Conservation (phyloP, 1,140 invertebrate species). For the Leptinotarsa texana region DNA sequence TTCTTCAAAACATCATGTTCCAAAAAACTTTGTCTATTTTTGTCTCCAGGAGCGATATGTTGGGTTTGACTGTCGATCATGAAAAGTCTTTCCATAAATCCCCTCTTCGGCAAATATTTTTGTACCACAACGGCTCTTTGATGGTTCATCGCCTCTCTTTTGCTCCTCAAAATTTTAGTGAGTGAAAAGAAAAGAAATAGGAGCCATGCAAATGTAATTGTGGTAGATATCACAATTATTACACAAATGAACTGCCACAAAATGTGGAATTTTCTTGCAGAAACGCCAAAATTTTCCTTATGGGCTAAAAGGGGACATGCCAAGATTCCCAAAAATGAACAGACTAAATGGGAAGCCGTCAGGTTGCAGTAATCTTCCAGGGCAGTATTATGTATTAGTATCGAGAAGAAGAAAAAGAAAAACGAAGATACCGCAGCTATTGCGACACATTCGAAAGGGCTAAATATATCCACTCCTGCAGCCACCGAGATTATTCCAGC, state of each 20-base stretch:
- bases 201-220: constrained; percentile 22
- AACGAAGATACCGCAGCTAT: constrained; percentile 33
- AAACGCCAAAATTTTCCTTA: constrained; percentile 28
- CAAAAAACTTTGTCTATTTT: constrained; percentile 11
- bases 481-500: constrained; percentile 39
- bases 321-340: constrained; percentile 32
- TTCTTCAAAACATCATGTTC: not conserved
- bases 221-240: constrained; percentile 22
- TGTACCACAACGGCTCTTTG: constrained; percentile 33
- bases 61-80: constrained; percentile 24
- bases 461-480: constrained; percentile 38
- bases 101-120: constrained; percentile 30
- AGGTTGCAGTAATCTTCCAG: constrained; percentile 46
- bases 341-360: constrained; percentile 40
- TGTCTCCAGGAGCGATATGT: constrained; percentile 14
- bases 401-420: constrained; percentile 34
- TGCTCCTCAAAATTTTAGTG: constrained; percentile 28
- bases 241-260: constrained; percentile 40
- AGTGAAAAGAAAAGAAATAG: constrained; percentile 29
- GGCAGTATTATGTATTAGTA: constrained; percentile 36
- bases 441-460: constrained; percentile 30
- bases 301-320: constrained; percentile 28
- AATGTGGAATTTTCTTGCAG: constrained; percentile 23
- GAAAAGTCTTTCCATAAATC: constrained; percentile 32
- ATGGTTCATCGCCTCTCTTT: constrained; percentile 33